These are phyloP conservation scores for Echinarachnius parma DNA, from an alignment of 53 echinoderm and acorn worm species.

Conservation along the genomic window DNA sequence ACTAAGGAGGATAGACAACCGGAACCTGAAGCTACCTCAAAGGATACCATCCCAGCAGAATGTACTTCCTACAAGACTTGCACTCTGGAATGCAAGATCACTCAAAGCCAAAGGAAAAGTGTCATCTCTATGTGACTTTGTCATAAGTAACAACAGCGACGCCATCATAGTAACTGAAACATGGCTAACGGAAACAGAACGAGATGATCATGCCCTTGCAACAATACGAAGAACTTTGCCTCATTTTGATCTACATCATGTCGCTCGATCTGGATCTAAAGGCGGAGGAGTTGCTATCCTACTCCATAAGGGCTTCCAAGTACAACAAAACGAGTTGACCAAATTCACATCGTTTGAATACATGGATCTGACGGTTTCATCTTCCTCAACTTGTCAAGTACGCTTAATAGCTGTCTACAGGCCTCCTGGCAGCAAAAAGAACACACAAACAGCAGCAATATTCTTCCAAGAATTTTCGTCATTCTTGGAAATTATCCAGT, in stretches of 20 bases:
- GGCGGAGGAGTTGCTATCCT: constrained; percentile 12
- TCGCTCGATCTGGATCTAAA: not conserved
- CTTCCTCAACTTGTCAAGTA: not conserved
- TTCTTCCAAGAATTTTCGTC: constrained; percentile 4
- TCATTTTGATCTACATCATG: not conserved
- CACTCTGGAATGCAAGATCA: constrained; percentile 17
- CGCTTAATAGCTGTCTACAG: constrained; percentile 10
- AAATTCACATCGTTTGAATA: not conserved
- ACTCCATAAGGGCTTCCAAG: not conserved
- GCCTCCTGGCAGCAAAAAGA: not conserved
- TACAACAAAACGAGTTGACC: not conserved
- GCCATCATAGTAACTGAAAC: constrained; percentile 3
- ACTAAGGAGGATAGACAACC: not conserved
- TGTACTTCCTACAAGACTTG: constrained; percentile 2
- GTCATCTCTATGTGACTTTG: not conserved
- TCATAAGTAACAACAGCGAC: constrained; percentile 1
- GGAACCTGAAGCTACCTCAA: not conserved
- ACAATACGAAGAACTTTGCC: not conserved
- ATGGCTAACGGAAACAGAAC: constrained; percentile 3
- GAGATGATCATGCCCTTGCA: constrained; percentile 1
- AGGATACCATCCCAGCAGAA: not conserved
- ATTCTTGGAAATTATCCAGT: not conserved
- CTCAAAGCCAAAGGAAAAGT: constrained; percentile 9
- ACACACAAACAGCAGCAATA: not conserved
- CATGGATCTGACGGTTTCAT: constrained; percentile 7